A percentile compares a stretch with the other conserved stretches of the same genome.
phyloP scores from a whole-genome alignment of 2,888 invertebrate species.

The Drosophila nr. medialis region DNA sequence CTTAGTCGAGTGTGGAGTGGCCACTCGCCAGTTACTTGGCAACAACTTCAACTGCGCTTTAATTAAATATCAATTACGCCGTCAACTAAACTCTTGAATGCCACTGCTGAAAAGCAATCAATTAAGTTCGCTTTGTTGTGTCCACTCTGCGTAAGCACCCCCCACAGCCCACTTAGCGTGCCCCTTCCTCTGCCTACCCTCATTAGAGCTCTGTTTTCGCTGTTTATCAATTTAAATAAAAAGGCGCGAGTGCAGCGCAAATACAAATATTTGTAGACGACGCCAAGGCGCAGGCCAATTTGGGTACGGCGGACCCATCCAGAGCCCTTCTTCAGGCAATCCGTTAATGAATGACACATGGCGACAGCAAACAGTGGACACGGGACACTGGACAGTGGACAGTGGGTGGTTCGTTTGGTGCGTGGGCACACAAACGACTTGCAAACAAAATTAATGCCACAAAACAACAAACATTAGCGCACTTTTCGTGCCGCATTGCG shows the following conservation, averaged over 20 bases:
- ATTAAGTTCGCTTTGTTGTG: constrained; percentile 68
- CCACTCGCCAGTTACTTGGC: constrained; percentile 53
- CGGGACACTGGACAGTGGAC: not conserved
- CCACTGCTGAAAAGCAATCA: constrained; percentile 70
- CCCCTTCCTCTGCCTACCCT: constrained; percentile 7
- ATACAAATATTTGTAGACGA: constrained; percentile 70
- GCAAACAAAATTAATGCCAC: constrained; percentile 79
- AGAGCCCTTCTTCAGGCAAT: constrained; percentile 2
- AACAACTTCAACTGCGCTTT: constrained; percentile 69
- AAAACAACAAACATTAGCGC: constrained; percentile 77
- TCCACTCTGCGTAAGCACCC: constrained; percentile 20
- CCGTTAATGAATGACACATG: constrained; percentile 64
- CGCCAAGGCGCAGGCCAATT: constrained; percentile 65
- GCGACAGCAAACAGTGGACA: constrained; percentile 46
- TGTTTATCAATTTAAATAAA: constrained; percentile 40
- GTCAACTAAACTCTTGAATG: constrained; percentile 34
- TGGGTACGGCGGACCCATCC: constrained; percentile 33
- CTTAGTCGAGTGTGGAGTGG: constrained; percentile 35
- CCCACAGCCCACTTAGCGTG: not conserved
- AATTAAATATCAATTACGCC: constrained; percentile 78
- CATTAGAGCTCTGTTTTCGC: constrained; percentile 16
- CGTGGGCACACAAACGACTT: constrained; percentile 69
- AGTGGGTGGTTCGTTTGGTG: constrained; percentile 1
- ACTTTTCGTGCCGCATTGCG: constrained; percentile 72
- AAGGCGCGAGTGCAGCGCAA: constrained; percentile 66